Evolutionary conservation across 2,888 invertebrate genomes (phyloP).

Genomic region (Gerris lacustris): DNA sequence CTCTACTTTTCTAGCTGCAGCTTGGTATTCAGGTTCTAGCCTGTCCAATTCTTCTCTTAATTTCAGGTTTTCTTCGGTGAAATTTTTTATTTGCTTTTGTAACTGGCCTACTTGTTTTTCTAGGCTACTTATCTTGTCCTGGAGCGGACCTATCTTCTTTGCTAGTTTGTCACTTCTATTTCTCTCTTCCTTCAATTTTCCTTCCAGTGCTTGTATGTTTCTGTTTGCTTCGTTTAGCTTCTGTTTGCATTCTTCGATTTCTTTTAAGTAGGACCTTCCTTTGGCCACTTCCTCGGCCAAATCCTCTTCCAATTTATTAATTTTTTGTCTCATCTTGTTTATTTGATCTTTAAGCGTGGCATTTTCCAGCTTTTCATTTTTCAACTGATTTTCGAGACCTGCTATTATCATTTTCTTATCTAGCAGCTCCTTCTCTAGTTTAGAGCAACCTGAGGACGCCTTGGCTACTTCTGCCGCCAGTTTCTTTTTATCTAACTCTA

Average conservation of each 20-base stretch:
- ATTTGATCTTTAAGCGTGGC: slow-evolving; percentile 9
- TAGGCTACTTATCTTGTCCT: slow-evolving; percentile 2
- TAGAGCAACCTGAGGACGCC: background rate
- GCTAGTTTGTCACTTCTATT: slow-evolving; percentile 10
- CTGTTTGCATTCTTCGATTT: slow-evolving; percentile 9
- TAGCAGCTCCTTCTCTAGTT: slow-evolving; percentile 13
- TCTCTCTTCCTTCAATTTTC: background rate
- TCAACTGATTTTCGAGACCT: background rate
- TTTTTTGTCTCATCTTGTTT: slow-evolving; percentile 13
- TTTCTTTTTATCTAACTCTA: slow-evolving; percentile 18
- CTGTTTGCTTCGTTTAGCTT: slow-evolving; percentile 4
- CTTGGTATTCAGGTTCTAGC: slow-evolving; percentile 13
- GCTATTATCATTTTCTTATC: slow-evolving; percentile 3
- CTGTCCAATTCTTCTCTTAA: slow-evolving; percentile 4
- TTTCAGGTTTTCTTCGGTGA: slow-evolving; percentile 7
- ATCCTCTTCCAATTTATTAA: slow-evolving; percentile 10
- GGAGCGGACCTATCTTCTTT: background rate
- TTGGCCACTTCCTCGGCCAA: slow-evolving; percentile 4
- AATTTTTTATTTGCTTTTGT: slow-evolving; percentile 9
- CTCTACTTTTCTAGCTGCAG: slow-evolving; percentile 10
- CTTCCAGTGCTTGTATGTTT: slow-evolving; percentile 9
- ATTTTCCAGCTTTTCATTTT: slow-evolving; percentile 9
- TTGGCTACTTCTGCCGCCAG: slow-evolving; percentile 7
- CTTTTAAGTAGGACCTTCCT: slow-evolving; percentile 1
- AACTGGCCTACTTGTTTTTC: slow-evolving; percentile 5